Conservation (phyloP, 2,888 invertebrate species). For the Agonopterix alstromeriana region DNA sequence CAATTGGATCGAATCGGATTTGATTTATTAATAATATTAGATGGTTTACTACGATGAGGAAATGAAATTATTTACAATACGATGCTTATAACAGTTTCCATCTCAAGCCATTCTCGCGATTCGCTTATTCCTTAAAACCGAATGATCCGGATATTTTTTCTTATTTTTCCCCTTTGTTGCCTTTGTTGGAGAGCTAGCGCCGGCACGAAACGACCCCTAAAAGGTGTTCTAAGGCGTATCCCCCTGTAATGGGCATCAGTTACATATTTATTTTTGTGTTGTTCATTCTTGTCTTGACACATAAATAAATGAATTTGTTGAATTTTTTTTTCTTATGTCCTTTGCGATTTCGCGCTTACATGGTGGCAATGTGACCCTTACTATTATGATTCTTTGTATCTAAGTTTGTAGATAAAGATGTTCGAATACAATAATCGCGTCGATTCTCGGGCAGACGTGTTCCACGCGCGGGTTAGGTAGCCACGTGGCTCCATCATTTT, state of each 20-base stretch:
- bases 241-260: conserved; percentile 57
- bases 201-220: conserved; percentile 62
- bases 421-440: too few relatives aligned
- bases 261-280: conserved; percentile 75
- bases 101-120: background rate
- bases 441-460: too few relatives aligned
- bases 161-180: conserved; percentile 63
- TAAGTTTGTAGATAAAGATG: too few relatives aligned
- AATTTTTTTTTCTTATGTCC: conserved; percentile 34
- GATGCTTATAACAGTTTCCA: too few relatives aligned
- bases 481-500: too few relatives aligned
- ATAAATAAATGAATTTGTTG: conserved; percentile 66
- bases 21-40: too few relatives aligned
- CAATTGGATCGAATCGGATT: too few relatives aligned
- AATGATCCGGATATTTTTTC: conserved; percentile 38
- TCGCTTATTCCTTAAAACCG: conserved; percentile 24
- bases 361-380: conserved; percentile 41
- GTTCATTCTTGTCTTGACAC: conserved; percentile 67
- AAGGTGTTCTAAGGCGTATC: conserved; percentile 68
- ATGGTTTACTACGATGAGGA: too few relatives aligned
- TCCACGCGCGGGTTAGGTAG: too few relatives aligned
- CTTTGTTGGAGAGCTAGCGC: conserved; percentile 74
- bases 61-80: too few relatives aligned
- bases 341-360: conserved; percentile 65
- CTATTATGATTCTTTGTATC: too few relatives aligned